These are phyloP conservation scores for Bryconaethiops microstoma DNA, from an alignment of 2,797 vertebrate species.

Conservation along the genomic window DNA sequence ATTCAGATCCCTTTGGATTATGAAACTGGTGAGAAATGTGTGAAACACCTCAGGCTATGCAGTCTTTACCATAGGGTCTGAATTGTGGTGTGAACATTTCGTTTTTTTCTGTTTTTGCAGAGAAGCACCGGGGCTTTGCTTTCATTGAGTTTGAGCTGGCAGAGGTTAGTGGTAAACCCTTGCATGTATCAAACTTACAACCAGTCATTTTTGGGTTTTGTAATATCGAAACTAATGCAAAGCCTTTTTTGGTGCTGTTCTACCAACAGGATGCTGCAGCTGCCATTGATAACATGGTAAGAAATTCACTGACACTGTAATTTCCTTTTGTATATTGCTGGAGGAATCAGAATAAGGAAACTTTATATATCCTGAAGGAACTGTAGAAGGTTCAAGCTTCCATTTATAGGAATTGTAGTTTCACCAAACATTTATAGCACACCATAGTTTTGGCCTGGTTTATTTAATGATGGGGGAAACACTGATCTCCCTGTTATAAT, in stretches of 20 bases:
- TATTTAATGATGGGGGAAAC: no score
- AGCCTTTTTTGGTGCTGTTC: constrained; percentile 4
- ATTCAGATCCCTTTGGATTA: constrained; percentile 98
- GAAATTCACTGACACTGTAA: constrained; percentile 8
- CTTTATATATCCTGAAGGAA: no score
- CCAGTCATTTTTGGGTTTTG: not conserved
- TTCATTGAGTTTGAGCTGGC: constrained; percentile 96
- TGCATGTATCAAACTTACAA: no score
- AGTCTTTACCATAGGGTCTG: not conserved
- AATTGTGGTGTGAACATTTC: not conserved
- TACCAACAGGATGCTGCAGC: constrained; percentile 90
- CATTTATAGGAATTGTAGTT: no score
- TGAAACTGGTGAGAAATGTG: constrained; percentile 84
- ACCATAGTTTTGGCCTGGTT: no score
- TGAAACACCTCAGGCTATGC: not conserved
- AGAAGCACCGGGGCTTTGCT: constrained; percentile 96
- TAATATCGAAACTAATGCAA: not conserved
- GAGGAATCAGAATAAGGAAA: no score
- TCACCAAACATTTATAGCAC: no score
- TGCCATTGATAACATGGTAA: constrained; percentile 97
- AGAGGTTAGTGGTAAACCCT: constrained; percentile 91
- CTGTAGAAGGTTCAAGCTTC: no score
- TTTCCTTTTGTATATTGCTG: no score
- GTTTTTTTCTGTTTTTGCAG: constrained; percentile 67
- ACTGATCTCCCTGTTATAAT: no score